Evolutionary conservation across 2,113 vertebrate genomes (phyloP).

Genomic region (Pedionomus torquatus): DNA sequence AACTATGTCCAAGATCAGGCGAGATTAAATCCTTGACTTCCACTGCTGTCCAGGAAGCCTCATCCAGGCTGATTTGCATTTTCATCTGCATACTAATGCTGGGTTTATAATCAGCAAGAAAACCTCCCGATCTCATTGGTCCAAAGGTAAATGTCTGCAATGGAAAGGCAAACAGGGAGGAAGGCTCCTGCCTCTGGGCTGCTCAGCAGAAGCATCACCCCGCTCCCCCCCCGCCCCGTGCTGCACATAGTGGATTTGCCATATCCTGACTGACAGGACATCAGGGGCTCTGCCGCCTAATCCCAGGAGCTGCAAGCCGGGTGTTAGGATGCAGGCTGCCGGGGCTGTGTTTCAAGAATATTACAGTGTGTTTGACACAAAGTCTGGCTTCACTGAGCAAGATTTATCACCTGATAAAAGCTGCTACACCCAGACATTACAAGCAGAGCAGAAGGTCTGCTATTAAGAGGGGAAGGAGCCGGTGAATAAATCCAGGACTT

Average conservation of each 20-base stretch:
- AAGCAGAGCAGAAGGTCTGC: background rate
- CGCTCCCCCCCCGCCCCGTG: background rate
- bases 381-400: background rate
- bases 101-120: background rate
- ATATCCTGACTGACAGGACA: conserved; percentile 16
- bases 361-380: background rate
- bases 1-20: background rate
- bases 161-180: background rate
- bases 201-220: background rate
- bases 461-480: background rate
- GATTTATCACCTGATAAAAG: background rate
- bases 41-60: background rate
- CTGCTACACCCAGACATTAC: background rate
- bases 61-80: background rate
- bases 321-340: background rate
- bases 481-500: background rate
- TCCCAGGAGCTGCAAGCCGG: background rate
- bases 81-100: background rate
- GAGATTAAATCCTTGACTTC: background rate
- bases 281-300: background rate
- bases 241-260: background rate
- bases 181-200: conserved; percentile 3
- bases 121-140: conserved; percentile 16
- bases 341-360: background rate
- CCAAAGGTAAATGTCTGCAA: conserved; percentile 27